phyloP scores from a whole-genome alignment of 2,113 vertebrate species.

The Clarias magur region DNA sequence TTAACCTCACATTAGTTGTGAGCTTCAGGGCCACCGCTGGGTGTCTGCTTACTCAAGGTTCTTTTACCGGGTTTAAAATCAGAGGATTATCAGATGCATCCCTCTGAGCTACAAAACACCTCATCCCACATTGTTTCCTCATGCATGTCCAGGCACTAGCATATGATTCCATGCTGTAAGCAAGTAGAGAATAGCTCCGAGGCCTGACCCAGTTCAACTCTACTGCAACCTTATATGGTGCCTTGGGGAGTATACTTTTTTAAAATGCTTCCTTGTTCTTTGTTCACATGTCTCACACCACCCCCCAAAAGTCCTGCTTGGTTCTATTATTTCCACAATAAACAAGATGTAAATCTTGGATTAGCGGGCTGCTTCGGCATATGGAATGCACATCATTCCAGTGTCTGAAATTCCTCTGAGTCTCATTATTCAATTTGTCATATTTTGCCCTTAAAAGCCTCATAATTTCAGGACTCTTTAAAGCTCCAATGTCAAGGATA shows the following conservation, averaged over 20 bases:
- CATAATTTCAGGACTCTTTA: conserved; percentile 62
- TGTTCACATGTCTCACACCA: conserved; percentile 60
- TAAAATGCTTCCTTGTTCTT: conserved; percentile 57
- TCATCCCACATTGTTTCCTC: conserved; percentile 5
- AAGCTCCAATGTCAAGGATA: conserved; percentile 64
- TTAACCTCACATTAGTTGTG: conserved; percentile 46
- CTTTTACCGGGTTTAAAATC: conserved; percentile 15
- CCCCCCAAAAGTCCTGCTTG: conserved; percentile 12
- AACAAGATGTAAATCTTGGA: conserved; percentile 57
- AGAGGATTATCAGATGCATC: conserved; percentile 8
- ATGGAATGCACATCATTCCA: conserved; percentile 54
- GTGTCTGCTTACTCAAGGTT: conserved; percentile 19
- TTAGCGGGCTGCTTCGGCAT: conserved; percentile 43
- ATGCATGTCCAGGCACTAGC: conserved; percentile 15
- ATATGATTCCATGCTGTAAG: not conserved
- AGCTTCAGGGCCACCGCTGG: conserved; percentile 40
- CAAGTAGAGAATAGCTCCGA: conserved; percentile 2
- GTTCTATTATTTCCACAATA: conserved; percentile 61
- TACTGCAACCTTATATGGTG: conserved; percentile 56
- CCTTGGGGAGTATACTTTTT: conserved; percentile 61
- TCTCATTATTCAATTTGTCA: conserved; percentile 63
- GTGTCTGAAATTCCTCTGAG: conserved; percentile 60
- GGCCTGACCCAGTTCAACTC: conserved; percentile 54
- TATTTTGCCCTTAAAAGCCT: conserved; percentile 66
- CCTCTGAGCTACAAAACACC: not conserved